Percentiles rank a stretch among this genome's conserved stretches.
Evolutionary conservation across 2,113 vertebrate species (phyloP).

Genomic region (Himantopus leucocephalus): DNA sequence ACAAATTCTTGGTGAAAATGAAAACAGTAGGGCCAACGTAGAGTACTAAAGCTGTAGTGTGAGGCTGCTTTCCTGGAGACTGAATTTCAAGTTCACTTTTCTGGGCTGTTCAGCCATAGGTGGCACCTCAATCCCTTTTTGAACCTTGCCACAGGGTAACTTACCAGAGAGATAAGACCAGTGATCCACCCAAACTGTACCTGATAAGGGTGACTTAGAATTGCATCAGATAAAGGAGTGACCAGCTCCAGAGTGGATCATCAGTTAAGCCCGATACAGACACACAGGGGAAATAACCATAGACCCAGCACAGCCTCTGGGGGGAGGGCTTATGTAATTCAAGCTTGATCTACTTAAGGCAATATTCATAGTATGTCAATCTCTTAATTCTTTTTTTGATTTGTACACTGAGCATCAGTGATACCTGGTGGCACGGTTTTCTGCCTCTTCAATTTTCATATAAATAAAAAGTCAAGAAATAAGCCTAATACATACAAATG

Average conservation of each 20-base stretch:
- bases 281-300: background rate
- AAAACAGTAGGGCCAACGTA: background rate
- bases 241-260: background rate
- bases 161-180: background rate
- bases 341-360: conserved; percentile 9
- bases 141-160: background rate
- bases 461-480: background rate
- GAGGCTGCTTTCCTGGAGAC: background rate
- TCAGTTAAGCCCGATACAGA: background rate
- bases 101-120: background rate
- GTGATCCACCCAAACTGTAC: background rate
- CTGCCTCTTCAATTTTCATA: background rate
- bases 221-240: background rate
- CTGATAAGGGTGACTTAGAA: background rate
- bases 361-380: background rate
- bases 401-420: background rate
- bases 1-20: background rate
- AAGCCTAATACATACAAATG: background rate
- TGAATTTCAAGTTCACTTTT: background rate
- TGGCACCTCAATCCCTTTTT: background rate
- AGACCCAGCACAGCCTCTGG: background rate
- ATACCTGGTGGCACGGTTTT: background rate
- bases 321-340: background rate
- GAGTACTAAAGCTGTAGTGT: background rate
- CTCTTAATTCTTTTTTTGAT: background rate